phyloP scores from a whole-genome alignment of 2,113 vertebrate genomes.

The Perognathus longimembris region DNA sequence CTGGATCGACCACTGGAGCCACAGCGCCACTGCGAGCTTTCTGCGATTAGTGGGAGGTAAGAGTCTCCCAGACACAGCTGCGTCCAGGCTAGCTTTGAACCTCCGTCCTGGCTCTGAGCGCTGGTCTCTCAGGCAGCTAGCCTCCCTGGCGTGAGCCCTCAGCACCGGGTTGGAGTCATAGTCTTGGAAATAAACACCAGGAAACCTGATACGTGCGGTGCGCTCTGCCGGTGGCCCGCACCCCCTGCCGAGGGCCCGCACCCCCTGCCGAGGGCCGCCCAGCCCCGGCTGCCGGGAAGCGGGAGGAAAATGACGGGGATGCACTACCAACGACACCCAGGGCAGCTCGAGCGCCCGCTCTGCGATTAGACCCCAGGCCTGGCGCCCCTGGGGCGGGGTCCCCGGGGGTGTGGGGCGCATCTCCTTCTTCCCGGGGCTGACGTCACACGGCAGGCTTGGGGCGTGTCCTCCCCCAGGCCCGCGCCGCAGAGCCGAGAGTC shows the following conservation, averaged over 20 bases:
- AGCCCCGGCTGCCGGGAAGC: not conserved
- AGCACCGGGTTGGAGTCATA: too few species aligned
- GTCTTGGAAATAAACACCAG: not conserved
- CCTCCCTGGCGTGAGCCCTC: too few species aligned
- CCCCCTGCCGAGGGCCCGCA: not conserved
- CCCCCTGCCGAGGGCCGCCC: not conserved
- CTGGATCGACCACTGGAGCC: too few species aligned
- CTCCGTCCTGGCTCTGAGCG: too few species aligned
- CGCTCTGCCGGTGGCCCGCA: too few species aligned
- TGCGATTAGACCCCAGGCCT: not conserved
- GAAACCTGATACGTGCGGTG: not conserved
- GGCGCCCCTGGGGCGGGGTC: not conserved
- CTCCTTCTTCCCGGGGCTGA: not conserved
- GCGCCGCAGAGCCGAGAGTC: not conserved
- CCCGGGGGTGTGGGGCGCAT: fast-evolving
- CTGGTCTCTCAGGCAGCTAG: too few species aligned
- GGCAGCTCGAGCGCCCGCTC: not conserved
- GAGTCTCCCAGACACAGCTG: too few species aligned
- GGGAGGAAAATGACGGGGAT: not conserved
- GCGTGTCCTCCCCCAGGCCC: not conserved
- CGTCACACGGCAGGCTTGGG: too few species aligned
- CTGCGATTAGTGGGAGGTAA: too few species aligned
- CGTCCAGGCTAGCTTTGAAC: too few species aligned
- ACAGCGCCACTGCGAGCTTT: too few species aligned
- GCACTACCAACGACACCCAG: not conserved